Evolutionary conservation across 2,797 vertebrate genomes (phyloP), one percentile per base, ranked within the genome.

Genomic region (Denticeps clupeoides): DNA sequence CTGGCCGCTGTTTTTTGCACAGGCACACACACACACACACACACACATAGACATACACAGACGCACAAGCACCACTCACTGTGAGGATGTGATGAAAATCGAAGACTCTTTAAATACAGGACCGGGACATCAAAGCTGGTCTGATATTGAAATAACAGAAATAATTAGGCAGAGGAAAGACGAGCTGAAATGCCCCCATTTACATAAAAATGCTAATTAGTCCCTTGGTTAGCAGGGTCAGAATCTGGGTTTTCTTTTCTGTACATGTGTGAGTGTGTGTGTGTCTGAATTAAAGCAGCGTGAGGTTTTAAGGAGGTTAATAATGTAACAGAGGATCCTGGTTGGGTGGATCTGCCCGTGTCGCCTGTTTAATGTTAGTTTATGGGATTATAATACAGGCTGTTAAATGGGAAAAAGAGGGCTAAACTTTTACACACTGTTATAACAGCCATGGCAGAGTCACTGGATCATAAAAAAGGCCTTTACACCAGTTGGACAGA

Each of bases 181-280:
- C 43, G 61, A 64, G 64, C 40, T 87, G 87, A 85, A 91, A 89
- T 82, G 84, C 81, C 78, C n/a, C 83, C 80, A 93, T 95, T 91
- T 93, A 83, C 90, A 95, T 93, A 92, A 87, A 82, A 90, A 89
- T 93, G 86, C 88, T 95, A 93, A 97, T 96, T 87, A 90, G 91
- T 88, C 83, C 91, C 83, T 74, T 87, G 86, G 82, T 85, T 86
- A 74, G 81, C 81, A 85, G 84, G 46, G 52, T 53, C 53, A 31
- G 84, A 88, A 89, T 88, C 78, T 82, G 84, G 84, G 85, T 82
- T 86, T 88, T 88, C 84, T 87, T 84, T 82, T 81, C 83, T 24
- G 41, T 32, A 45, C 41, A 37, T 28, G 25, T 23, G 41, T 12
- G 47, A 16, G 33, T 28, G 38, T 26, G 21, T 35, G 37, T 24